phyloP scores from a whole-genome alignment of 2,888 invertebrate species.

The Nebria salina region DNA sequence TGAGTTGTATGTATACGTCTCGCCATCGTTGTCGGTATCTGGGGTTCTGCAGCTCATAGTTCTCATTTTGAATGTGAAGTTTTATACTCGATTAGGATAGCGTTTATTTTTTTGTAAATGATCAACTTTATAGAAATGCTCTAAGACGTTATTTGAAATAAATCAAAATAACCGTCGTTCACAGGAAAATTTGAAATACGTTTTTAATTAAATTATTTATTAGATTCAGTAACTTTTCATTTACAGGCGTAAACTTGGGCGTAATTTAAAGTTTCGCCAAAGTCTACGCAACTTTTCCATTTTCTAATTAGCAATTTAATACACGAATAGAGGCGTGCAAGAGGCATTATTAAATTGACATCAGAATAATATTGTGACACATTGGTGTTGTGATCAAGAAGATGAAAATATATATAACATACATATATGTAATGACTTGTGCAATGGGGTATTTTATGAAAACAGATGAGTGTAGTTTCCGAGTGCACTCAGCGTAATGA shows the following conservation, averaged over 20 bases:
- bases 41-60: background rate
- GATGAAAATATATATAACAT: conserved; percentile 6
- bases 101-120: background rate
- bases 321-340: background rate
- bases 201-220: background rate
- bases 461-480: conserved; percentile 21
- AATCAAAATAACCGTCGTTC: too few relatives aligned
- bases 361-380: background rate
- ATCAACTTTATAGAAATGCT: too few relatives aligned
- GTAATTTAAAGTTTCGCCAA: background rate
- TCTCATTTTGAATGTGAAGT: background rate
- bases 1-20: conserved; percentile 7
- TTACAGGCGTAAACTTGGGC: background rate
- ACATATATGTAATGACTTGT: background rate
- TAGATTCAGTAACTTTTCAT: background rate
- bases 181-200: background rate
- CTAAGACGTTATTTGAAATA: too few relatives aligned
- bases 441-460: conserved; percentile 13
- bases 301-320: background rate
- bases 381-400: background rate
- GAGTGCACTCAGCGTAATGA: conserved; percentile 27
- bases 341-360: background rate
- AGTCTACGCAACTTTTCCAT: background rate
- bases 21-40: background rate
- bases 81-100: background rate